Base-by-base conservation (phyloP, 1,140 invertebrate genomes). In the Brachionus angularis region DNA sequence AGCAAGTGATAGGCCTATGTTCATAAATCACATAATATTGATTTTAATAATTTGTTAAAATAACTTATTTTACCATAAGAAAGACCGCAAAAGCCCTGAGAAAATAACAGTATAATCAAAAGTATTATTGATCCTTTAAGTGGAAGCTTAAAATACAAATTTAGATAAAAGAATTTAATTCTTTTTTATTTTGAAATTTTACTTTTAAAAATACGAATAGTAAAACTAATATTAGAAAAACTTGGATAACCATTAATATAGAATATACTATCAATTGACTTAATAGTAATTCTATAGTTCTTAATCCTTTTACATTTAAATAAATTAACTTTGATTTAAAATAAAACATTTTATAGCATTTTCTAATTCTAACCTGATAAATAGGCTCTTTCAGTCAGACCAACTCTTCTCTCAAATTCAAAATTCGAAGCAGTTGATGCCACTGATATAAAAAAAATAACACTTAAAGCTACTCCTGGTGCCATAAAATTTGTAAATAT, bases 401-500 rank as follows among this genome's bases (percentile, higher is more conserved):
- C 79, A 73, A 78, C 76, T 55, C 77, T 77, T 73, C 90, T 85
- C 78, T 96, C 93, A 70, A 93, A 88, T 50, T 96, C 89, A 78
- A 96, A 86, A 1, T 89, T 88, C 8, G 92, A 89, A 3, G 92
- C 91, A n/a, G 92, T 96, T 50, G 95, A 79, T 14, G 91, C 91
- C n/a, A 94, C 91, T 23, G 93, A 91, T 82, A 95, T 85, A 85
- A 96, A 94, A 84, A 93, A 96, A 1, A 93, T 90, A 76, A 95
- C 93, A 31, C 67, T 70, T n/a, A 96, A 82, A 77, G 95, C 91
- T 64, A 96, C 89, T 74, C 93, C 93, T 42, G 93, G 92, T 33
- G 92, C 91, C 73, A 95, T 93, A 80, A 96, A 96, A 81, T 95
- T 90, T 1, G 91, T 93, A 77, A 95, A 95, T 70, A 89, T 91